Conservation (phyloP, 2,113 vertebrate species). For the Paracanthobrama guichenoti region DNA sequence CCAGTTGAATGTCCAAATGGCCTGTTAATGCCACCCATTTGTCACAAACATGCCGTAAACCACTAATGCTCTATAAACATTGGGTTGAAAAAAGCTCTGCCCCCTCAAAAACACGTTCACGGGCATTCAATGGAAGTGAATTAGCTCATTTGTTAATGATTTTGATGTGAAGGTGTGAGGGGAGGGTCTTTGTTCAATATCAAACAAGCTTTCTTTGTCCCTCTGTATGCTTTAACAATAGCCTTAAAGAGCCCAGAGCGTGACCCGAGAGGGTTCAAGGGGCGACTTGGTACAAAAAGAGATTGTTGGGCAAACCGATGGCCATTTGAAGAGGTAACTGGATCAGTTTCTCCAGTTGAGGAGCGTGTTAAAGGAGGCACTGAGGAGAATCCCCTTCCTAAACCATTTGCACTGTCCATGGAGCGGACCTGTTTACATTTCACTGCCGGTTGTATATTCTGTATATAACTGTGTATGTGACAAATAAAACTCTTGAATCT, state of each 20-base stretch:
- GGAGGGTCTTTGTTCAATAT: conserved; percentile 11
- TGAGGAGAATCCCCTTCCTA: background rate
- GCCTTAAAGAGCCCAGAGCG: conserved; percentile 26
- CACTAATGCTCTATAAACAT: conserved; percentile 53
- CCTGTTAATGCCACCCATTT: conserved; percentile 68
- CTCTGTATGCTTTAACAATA: conserved; percentile 25
- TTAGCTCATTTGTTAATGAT: background rate
- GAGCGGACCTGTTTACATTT: too few relatives aligned
- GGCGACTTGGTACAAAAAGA: conserved; percentile 63
- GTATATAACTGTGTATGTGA: too few relatives aligned
- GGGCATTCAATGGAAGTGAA: background rate
- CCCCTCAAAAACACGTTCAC: background rate
- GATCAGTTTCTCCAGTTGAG: conserved; percentile 71
- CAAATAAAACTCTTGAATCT: too few relatives aligned
- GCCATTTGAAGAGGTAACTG: conserved; percentile 73
- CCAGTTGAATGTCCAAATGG: conserved; percentile 69
- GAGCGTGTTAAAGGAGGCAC: conserved; percentile 16
- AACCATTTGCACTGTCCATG: too few relatives aligned
- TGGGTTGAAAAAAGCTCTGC: conserved; percentile 15
- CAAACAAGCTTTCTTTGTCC: conserved; percentile 10
- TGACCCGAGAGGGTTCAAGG: conserved; percentile 61
- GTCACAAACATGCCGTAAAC: conserved; percentile 53
- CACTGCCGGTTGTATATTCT: too few relatives aligned
- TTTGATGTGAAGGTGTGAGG: background rate
- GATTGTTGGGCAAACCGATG: conserved; percentile 58